A percentile compares a stretch with the other conserved stretches of the same genome.
Conservation (phyloP, 2,888 invertebrate species). For the Pimpla rufipes region DNA sequence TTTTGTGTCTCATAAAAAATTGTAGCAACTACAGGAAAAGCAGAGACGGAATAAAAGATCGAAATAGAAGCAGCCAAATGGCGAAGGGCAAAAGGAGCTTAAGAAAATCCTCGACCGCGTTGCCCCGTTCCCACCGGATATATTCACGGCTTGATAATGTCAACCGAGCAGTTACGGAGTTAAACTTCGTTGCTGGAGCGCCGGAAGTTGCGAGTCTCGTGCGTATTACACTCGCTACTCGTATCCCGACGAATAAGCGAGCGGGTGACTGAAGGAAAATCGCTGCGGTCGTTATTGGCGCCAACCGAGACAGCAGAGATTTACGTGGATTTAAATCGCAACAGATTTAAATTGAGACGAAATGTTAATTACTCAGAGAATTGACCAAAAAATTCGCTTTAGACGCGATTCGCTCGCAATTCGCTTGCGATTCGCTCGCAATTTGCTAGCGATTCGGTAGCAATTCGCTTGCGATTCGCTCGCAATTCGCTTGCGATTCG, state of each 20-base stretch:
- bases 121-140: slow-evolving; percentile 54
- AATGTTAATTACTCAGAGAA: too few relatives aligned
- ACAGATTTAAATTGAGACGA: too few relatives aligned
- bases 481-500: too few relatives aligned
- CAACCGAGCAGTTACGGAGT: slow-evolving; percentile 55
- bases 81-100: slow-evolving; percentile 12
- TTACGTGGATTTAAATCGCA: too few relatives aligned
- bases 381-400: too few relatives aligned
- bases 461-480: too few relatives aligned
- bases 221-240: slow-evolving; percentile 10
- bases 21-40: background rate
- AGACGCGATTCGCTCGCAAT: too few relatives aligned
- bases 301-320: too few relatives aligned
- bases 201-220: slow-evolving; percentile 34
- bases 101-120: slow-evolving; percentile 11
- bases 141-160: slow-evolving; percentile 63
- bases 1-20: background rate
- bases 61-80: slow-evolving; percentile 16
- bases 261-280: slow-evolving; percentile 40
- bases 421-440: too few relatives aligned
- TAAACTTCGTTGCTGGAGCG: slow-evolving; percentile 50
- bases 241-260: slow-evolving; percentile 49
- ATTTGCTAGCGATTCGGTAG: too few relatives aligned
- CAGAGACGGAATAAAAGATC: background rate
- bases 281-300: too few relatives aligned